phyloP scores from a whole-genome alignment of 1,140 invertebrate species.

The Diplogasteroides magnus region DNA sequence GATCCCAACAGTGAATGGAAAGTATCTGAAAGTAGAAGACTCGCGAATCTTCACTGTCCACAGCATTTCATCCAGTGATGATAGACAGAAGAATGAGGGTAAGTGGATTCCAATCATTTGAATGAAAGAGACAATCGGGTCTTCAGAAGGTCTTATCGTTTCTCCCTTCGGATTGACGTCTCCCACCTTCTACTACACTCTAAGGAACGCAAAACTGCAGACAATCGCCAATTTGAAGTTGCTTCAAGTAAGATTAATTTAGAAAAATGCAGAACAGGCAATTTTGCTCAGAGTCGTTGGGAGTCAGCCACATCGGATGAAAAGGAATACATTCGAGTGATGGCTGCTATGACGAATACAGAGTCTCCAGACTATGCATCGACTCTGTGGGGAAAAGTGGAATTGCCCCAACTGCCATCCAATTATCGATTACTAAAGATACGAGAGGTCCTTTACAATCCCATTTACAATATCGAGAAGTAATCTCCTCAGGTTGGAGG shows the following conservation, averaged over 20 bases:
- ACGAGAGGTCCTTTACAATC: neutral
- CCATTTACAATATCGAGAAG: neutral
- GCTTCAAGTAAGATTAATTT: neutral
- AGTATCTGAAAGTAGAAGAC: too few relatives aligned
- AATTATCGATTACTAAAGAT: neutral
- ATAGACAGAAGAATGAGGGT: too few relatives aligned
- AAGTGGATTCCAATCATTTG: too few relatives aligned
- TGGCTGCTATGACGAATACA: neutral
- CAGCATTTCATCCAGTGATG: too few relatives aligned
- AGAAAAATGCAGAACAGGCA: neutral
- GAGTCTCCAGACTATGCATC: neutral
- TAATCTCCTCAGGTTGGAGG: neutral
- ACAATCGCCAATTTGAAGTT: neutral
- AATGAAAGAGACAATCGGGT: too few relatives aligned
- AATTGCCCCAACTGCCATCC: neutral
- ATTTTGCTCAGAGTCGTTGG: neutral
- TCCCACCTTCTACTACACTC: neutral
- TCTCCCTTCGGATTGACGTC: neutral
- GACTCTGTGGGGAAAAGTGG: neutral
- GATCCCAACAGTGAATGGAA: too few relatives aligned
- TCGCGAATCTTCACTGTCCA: too few relatives aligned
- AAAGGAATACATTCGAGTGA: neutral
- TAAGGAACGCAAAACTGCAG: neutral
- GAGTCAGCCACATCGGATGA: neutral
- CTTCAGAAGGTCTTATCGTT: neutral